Evolutionary conservation across 2,797 vertebrate species (phyloP), one percentile per base, ranked within the genome.

Genomic region (Taeniopygia guttata): DNA sequence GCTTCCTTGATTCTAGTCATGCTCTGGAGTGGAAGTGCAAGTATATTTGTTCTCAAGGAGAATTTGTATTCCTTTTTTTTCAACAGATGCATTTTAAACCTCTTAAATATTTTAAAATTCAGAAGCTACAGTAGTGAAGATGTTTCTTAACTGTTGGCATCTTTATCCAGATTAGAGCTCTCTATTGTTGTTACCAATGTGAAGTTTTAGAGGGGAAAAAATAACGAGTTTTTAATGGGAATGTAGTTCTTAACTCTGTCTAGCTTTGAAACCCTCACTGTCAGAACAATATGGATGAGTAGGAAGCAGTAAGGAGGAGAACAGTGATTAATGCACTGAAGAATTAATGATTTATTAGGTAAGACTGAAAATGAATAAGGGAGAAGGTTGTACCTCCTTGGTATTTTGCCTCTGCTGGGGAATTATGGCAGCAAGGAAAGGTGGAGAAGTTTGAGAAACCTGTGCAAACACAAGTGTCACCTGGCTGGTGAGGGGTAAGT

Each of bases 401-500:
- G 4, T 52, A 11, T 72, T 68, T 75, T 48, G 9, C 82, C 63
- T 87, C 58, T 93, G 30, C 46, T 78, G 29, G 58, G 55, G 42
- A 84, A 46, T 62, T 60, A 63, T 27, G 19, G 52, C 51, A 73
- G 82, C 56, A 86, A 88, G 86, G 87, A 86, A 79, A 54, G 89
- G 84, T 86, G 89, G 93, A 80, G 90, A 81, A 78, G 48, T 78
- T 38, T 91, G 94, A 94, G 82, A 70, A 96, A 84, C 25, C 63
- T 88, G 38, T 74, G 87, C 88, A 93, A 96, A 94, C 67, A 82
- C 4, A 5, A 32, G 32, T 4, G 63, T 66, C 73, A 56, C 26
- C 73, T 93, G 73, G 62, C 59, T 84, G 87, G 11, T 0, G 13
- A 60, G 66, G 32, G 29, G 42, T 51, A 12, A 46, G 32, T 8